Base-by-base conservation (phyloP, 2,888 invertebrate species). In the Sphecodes monilicornis region DNA sequence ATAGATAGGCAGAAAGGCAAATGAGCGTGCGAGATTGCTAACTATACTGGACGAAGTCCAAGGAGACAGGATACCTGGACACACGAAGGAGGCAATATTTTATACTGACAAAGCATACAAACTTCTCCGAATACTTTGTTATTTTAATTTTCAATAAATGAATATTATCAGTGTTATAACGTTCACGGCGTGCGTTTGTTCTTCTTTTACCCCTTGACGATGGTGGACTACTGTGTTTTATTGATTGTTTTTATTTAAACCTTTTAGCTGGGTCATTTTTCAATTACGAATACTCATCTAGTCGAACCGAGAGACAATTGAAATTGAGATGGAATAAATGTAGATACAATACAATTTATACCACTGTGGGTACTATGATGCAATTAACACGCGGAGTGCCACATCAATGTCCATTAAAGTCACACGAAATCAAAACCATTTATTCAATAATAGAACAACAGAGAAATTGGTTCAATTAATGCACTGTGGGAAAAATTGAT, bases 21-120 rank as follows among this genome's bases (percentile, higher is more conserved):
- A 36, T 41, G 57, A 29, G 73, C 36, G 74, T 32, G 60, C 32
- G 54, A 64, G 54, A 75, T 75, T 43, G 66, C 66, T 41, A 57
- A 82, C 50, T 69, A 57, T 29, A 77, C 64, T 50, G 84, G 82
- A 82, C 64, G 36, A 66, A 29, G 77, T 74, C 82, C 74, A 70
- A 54, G 69, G 77, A 22, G 64, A 70, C 13, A 43, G 76, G 73
- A 76, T 74, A 84, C 43, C 82, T 43, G 60, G 77, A 71, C 82
- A 71, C 82, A 50, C 50, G 77, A 82, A 82, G 84, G 82, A 77
- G 77, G 82, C 82, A 84, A 84, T 84, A 82, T 84, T 84, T 84
- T 84, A 64, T 80, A 77, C 83, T 26, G 76, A 77, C 68, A 69
- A 79, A 82, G 57, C 81, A 64, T 73, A 76, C 82, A 46, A 73